A percentile compares a stretch with the other conserved stretches of the same genome.
Conservation (phyloP, 2,797 vertebrate species). For the Clarias fuscus region DNA sequence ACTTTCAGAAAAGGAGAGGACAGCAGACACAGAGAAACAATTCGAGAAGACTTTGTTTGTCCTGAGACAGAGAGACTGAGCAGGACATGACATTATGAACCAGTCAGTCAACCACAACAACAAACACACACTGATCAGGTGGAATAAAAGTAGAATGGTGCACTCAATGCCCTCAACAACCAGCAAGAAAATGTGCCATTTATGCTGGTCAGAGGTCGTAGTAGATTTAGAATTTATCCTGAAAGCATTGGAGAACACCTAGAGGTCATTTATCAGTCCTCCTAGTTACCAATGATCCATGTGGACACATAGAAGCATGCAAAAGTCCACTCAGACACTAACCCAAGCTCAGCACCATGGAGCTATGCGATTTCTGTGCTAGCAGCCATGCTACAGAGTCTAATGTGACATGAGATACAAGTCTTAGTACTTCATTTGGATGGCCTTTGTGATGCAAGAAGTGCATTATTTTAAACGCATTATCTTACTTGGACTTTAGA, state of each 20-base stretch:
- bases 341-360: not conserved
- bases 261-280: not conserved
- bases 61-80: constrained; percentile 15
- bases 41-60: constrained; percentile 31
- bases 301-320: not conserved
- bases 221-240: not conserved
- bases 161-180: not conserved
- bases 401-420: not conserved
- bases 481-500: constrained; percentile 39
- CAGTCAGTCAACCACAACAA: constrained; percentile 8
- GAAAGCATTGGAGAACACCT: not conserved
- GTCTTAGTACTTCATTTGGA: not conserved
- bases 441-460: not conserved
- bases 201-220: not conserved
- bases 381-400: not conserved
- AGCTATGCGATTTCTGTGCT: not conserved
- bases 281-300: not conserved
- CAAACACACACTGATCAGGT: constrained; percentile 9
- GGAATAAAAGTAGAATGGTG: not conserved
- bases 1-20: not conserved
- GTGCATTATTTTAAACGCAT: constrained; percentile 8
- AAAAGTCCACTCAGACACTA: not conserved
- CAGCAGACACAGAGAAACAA: constrained; percentile 31
- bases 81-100: constrained; percentile 24
- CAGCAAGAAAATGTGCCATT: constrained; percentile 1